phyloP scores from a whole-genome alignment of 2,888 invertebrate genomes.

The Pocota personata region DNA sequence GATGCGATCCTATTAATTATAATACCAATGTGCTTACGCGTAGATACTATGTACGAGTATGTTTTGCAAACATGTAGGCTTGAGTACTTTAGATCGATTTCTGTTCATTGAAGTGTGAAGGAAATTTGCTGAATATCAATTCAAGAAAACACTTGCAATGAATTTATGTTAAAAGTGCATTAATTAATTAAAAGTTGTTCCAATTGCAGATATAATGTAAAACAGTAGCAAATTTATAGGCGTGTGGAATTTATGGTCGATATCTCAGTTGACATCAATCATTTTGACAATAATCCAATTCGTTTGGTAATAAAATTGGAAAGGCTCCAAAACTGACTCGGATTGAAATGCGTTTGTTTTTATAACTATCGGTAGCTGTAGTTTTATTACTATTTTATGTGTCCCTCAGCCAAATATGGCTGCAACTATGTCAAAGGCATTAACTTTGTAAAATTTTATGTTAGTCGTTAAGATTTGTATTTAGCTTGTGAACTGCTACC shows the following conservation, averaged over 20 bases:
- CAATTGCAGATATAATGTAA: neutral
- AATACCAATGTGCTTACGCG: constrained; percentile 39
- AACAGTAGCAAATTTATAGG: constrained; percentile 9
- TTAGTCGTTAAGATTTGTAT: too few relatives aligned
- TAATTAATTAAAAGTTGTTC: constrained; percentile 23
- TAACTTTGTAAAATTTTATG: too few relatives aligned
- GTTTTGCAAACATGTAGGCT: too few relatives aligned
- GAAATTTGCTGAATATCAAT: neutral
- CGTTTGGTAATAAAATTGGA: neutral
- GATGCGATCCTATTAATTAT: constrained; percentile 57
- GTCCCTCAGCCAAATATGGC: neutral
- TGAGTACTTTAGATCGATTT: constrained; percentile 14
- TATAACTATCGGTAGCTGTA: neutral
- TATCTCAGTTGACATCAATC: constrained; percentile 20
- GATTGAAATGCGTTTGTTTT: neutral
- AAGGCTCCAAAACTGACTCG: neutral
- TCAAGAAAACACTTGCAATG: neutral
- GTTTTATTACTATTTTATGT: neutral
- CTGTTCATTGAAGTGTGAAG: constrained; percentile 5
- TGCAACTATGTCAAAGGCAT: neutral
- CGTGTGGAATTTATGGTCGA: constrained; percentile 15
- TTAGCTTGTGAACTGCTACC: too few relatives aligned
- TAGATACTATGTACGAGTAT: too few relatives aligned
- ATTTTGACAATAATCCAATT: neutral
- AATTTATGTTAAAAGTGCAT: constrained; percentile 1